These are phyloP conservation scores for Ophonus ardosiacus DNA, from an alignment of 2,888 invertebrate species.

Conservation along the genomic window DNA sequence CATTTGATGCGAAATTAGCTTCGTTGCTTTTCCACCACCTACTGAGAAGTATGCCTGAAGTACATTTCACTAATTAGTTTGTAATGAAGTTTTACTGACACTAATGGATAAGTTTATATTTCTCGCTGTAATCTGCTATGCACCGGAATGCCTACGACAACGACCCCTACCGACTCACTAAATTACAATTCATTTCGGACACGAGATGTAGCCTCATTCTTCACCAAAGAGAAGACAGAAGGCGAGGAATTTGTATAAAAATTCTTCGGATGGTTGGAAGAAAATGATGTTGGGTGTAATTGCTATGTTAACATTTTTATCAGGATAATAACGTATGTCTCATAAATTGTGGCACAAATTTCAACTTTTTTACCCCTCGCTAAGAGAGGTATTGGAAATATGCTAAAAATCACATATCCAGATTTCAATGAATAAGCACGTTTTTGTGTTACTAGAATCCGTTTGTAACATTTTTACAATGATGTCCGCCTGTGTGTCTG, in stretches of 20 bases:
- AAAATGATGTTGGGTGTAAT: neutral
- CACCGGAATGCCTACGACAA: neutral
- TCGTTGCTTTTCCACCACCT: neutral
- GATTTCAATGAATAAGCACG: no score
- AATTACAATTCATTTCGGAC: constrained; percentile 60
- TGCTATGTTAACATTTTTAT: neutral
- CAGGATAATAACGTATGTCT: no score
- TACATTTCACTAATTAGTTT: constrained; percentile 60
- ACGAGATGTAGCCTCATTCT: neutral
- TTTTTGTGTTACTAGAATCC: no score
- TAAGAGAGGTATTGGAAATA: no score
- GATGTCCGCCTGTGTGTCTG: no score
- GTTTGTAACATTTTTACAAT: no score
- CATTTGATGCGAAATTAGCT: constrained; percentile 43
- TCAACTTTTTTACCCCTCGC: no score
- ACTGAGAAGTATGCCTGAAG: constrained; percentile 49
- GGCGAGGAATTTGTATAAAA: neutral
- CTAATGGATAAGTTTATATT: constrained; percentile 63
- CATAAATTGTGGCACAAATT: no score
- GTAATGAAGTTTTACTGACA: constrained; percentile 62
- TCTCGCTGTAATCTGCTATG: constrained; percentile 50
- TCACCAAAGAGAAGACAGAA: neutral
- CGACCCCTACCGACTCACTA: constrained; percentile 29
- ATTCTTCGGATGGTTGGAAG: neutral
- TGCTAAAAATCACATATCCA: no score